Conservation (phyloP, 1,140 invertebrate genomes). For the Listronotus bonariensis region DNA sequence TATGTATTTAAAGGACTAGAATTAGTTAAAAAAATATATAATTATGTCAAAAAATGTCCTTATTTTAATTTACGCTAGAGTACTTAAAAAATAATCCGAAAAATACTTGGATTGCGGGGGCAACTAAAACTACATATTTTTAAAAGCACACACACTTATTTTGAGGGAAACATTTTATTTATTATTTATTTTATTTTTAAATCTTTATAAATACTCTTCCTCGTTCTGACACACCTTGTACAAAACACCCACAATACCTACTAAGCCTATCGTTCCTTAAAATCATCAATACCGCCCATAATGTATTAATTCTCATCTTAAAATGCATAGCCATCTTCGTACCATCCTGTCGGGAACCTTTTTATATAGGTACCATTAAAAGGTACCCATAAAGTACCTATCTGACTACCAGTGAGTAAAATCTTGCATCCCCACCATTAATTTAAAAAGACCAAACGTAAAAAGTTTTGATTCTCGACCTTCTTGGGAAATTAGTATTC, state of each 20-base stretch:
- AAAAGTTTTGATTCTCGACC: conserved; percentile 7
- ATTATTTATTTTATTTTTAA: too few species aligned
- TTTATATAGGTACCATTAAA: not conserved
- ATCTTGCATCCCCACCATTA: conserved; percentile 11
- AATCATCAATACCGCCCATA: not conserved
- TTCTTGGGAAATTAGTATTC: conserved; percentile 30
- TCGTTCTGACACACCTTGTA: not conserved
- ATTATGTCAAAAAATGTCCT: too few species aligned
- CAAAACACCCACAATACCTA: not conserved
- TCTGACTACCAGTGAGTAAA: not conserved
- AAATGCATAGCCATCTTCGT: conserved; percentile 24
- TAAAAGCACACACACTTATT: too few species aligned
- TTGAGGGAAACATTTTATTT: too few species aligned
- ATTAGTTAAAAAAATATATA: too few species aligned
- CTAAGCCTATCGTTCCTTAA: not conserved
- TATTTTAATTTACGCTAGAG: too few species aligned
- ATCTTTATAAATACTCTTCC: too few species aligned
- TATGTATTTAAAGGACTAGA: too few species aligned
- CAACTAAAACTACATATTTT: too few species aligned
- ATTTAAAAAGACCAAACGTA: conserved; percentile 12
- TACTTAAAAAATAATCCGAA: too few species aligned
- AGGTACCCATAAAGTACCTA: conserved; percentile 7
- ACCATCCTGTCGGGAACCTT: conserved; percentile 35
- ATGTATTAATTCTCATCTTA: conserved; percentile 7
- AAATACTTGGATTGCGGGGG: too few species aligned